Conservation (phyloP, 2,113 vertebrate species). For the Pithys albifrons region DNA sequence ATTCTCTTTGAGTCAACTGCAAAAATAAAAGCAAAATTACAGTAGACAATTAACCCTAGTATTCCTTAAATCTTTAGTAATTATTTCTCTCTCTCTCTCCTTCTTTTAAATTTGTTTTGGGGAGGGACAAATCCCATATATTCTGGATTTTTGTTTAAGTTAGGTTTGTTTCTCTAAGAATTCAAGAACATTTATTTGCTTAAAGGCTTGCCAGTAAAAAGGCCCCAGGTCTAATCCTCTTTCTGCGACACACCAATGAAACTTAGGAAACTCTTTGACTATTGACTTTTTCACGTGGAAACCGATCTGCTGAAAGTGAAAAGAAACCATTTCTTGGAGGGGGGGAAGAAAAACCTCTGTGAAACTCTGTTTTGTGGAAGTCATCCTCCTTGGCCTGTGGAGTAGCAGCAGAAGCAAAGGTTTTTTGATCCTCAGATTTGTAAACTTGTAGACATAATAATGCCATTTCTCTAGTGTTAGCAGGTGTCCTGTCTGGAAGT, state of each 20-base stretch:
- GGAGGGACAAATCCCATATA: slow-evolving; percentile 7
- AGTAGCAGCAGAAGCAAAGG: slow-evolving; percentile 69
- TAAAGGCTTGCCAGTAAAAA: slow-evolving; percentile 68
- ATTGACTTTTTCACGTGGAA: slow-evolving; percentile 73
- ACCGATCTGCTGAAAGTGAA: slow-evolving; percentile 65
- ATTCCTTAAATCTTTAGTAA: not conserved
- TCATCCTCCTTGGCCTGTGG: slow-evolving; percentile 64
- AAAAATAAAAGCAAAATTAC: not conserved
- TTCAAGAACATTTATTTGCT: slow-evolving; percentile 63
- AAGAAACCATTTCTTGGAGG: slow-evolving; percentile 50
- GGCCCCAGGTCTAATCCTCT: slow-evolving; percentile 67
- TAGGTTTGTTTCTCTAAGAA: slow-evolving; percentile 59
- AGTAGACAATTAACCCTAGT: not conserved
- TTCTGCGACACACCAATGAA: slow-evolving; percentile 68
- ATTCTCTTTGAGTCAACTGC: not conserved
- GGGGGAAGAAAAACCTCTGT: slow-evolving; percentile 26
- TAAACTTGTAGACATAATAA: slow-evolving; percentile 78
- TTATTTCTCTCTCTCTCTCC: not conserved
- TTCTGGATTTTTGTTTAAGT: slow-evolving; percentile 45
- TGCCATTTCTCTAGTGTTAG: slow-evolving; percentile 75
- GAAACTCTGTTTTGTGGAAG: slow-evolving; percentile 62
- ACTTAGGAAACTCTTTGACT: slow-evolving; percentile 67
- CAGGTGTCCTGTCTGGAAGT: slow-evolving; percentile 77
- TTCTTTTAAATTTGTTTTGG: not conserved
- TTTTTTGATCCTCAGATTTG: slow-evolving; percentile 78